These are phyloP conservation scores for Aphodius sticticus DNA, from an alignment of 2,888 invertebrate species.

Conservation along the genomic window DNA sequence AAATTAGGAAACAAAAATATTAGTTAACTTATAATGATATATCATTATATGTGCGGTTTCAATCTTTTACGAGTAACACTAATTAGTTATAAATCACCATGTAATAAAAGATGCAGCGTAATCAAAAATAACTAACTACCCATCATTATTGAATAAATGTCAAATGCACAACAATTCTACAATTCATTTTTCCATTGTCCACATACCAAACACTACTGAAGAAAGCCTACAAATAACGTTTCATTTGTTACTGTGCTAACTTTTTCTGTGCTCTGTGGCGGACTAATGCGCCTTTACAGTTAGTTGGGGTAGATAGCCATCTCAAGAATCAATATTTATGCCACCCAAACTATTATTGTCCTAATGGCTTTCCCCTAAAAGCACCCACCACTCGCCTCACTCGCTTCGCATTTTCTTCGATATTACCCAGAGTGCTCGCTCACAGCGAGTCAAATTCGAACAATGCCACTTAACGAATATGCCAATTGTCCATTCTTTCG, in stretches of 20 bases:
- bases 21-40: too few species aligned
- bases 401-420: neutral
- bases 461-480: neutral
- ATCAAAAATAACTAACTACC: too few species aligned
- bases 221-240: neutral
- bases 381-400: neutral
- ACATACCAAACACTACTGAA: neutral
- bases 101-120: too few species aligned
- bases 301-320: neutral
- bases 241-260: neutral
- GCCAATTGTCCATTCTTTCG: neutral
- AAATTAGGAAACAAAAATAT: too few species aligned
- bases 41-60: too few species aligned
- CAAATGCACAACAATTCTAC: too few species aligned
- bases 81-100: too few species aligned
- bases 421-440: neutral
- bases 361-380: neutral
- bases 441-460: neutral
- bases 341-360: neutral
- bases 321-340: constrained; percentile 4
- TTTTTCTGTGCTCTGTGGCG: neutral
- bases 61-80: too few species aligned
- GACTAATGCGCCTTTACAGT: neutral
- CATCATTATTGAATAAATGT: too few species aligned
- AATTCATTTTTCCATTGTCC: neutral